These are phyloP conservation scores for Stegana nigrithorax DNA, from an alignment of 2,888 invertebrate species.

Conservation along the genomic window DNA sequence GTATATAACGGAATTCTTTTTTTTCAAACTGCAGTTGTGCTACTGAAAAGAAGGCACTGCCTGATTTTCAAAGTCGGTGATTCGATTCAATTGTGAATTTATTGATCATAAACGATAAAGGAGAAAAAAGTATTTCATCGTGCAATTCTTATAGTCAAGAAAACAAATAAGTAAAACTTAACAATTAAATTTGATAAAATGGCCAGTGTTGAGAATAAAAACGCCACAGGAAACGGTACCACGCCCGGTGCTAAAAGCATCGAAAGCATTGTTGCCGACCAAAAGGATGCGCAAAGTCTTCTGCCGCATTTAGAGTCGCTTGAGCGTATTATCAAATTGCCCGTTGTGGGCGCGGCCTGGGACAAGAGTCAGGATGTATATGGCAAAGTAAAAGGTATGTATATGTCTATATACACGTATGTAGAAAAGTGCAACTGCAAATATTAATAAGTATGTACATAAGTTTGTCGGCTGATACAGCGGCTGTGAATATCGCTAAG, in stretches of 20 bases:
- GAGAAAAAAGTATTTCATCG: constrained; percentile 45
- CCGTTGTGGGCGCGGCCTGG: constrained; percentile 72
- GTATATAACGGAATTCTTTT: too few relatives aligned
- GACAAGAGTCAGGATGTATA: constrained; percentile 72
- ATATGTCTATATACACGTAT: constrained; percentile 3
- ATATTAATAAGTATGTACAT: constrained; percentile 8
- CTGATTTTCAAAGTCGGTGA: constrained; percentile 10
- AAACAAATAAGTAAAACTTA: constrained; percentile 28
- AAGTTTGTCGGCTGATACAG: constrained; percentile 18
- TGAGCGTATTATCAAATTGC: constrained; percentile 72
- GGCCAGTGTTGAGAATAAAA: constrained; percentile 55
- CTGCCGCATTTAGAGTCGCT: constrained; percentile 71
- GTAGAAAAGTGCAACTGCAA: constrained; percentile 10
- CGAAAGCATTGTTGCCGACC: constrained; percentile 29
- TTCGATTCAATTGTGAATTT: constrained; percentile 37
- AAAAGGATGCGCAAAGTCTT: constrained; percentile 54
- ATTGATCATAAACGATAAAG: constrained; percentile 35
- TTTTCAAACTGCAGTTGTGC: neutral
- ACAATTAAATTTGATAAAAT: constrained; percentile 45
- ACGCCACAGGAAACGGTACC: constrained; percentile 44
- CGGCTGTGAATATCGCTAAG: neutral
- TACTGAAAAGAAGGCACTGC: constrained; percentile 16
- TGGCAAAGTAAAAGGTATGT: constrained; percentile 72
- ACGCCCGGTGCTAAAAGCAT: constrained; percentile 29
- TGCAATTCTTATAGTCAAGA: constrained; percentile 38